Conservation (phyloP, 2,888 invertebrate genomes). For the Pristionchus japonicus region DNA sequence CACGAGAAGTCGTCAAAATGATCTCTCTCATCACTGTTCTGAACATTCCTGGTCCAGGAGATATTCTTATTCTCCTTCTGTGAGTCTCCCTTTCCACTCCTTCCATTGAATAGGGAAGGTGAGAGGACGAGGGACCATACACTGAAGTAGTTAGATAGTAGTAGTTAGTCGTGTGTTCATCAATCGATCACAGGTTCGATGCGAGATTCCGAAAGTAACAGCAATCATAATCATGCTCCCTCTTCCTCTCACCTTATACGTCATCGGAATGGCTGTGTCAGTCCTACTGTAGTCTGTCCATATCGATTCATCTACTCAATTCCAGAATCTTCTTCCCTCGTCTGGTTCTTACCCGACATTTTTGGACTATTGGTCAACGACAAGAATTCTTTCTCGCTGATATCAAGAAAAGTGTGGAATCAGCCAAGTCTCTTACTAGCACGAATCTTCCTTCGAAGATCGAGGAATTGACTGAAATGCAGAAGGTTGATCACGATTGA, state of each 20-base stretch:
- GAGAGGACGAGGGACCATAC: slow-evolving; percentile 7
- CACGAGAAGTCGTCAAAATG: slow-evolving; percentile 62
- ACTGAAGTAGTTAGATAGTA: neutral
- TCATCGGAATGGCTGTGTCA: slow-evolving; percentile 67
- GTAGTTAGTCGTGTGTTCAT: neutral
- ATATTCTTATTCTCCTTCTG: slow-evolving; percentile 52
- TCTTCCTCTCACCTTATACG: slow-evolving; percentile 67
- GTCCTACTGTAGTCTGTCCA: slow-evolving; percentile 37
- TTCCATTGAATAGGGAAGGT: slow-evolving; percentile 22
- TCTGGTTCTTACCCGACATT: slow-evolving; percentile 70
- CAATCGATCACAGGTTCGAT: slow-evolving; percentile 58
- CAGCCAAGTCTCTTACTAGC: neutral
- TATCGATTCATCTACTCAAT: neutral
- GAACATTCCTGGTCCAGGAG: slow-evolving; percentile 63
- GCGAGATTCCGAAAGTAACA: slow-evolving; percentile 65
- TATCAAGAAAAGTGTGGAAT: neutral
- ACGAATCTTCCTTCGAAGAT: neutral
- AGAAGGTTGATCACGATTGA: neutral
- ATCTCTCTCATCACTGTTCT: slow-evolving; percentile 58
- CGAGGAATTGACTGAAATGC: neutral
- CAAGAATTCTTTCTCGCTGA: slow-evolving; percentile 37
- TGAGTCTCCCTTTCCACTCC: slow-evolving; percentile 48
- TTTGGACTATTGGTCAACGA: slow-evolving; percentile 70
- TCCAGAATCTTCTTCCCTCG: slow-evolving; percentile 71
- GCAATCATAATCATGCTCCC: slow-evolving; percentile 62